phyloP scores from a whole-genome alignment of 2,797 vertebrate species.

The Mus spretus region DNA sequence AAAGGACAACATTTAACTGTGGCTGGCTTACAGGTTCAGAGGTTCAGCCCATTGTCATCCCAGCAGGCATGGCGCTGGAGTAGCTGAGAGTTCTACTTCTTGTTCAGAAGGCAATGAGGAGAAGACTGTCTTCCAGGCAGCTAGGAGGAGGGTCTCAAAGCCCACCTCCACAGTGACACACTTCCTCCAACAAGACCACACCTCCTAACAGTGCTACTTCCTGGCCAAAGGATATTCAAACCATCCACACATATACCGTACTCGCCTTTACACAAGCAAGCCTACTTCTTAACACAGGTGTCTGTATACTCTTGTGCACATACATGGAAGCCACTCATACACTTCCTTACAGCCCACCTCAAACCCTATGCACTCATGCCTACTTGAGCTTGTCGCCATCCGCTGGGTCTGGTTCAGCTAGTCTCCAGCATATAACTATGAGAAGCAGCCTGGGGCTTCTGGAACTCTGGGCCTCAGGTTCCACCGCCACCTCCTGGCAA shows the following conservation, averaged over 20 bases:
- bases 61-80: background rate
- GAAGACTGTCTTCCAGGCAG: background rate
- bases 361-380: background rate
- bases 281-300: background rate
- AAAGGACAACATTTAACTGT: background rate
- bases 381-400: background rate
- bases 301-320: background rate
- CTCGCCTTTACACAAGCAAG: background rate
- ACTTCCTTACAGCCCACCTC: background rate
- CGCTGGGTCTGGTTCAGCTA: background rate
- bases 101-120: background rate
- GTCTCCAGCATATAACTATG: background rate
- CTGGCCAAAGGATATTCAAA: background rate
- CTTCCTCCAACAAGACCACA: background rate
- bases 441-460: background rate
- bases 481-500: background rate
- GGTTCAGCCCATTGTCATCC: background rate
- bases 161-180: background rate
- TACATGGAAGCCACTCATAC: accelerated
- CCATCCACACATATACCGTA: too few relatives aligned
- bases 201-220: background rate
- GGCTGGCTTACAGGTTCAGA: background rate
- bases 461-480: background rate
- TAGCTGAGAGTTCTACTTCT: background rate
- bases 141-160: background rate